A percentile compares a stretch with the other conserved stretches of the same genome.
These are phyloP conservation scores for Rhabdophis nuchalis DNA, from an alignment of 2,797 vertebrate genomes.

Conservation along the genomic window DNA sequence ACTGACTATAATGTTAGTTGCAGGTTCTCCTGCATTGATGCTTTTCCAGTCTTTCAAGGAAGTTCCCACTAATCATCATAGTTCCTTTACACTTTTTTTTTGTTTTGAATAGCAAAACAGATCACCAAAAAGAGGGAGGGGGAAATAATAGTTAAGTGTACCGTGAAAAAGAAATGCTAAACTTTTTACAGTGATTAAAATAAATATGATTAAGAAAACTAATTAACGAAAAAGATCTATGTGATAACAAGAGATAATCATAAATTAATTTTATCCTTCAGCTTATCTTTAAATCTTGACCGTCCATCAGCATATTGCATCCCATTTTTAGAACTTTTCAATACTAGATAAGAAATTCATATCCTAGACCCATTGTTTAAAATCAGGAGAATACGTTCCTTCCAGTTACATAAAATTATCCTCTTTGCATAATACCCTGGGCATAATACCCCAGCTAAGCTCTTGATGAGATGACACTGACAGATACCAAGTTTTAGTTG, in stretches of 20 bases:
- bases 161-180: background rate
- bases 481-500: background rate
- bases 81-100: background rate
- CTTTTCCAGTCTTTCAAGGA: background rate
- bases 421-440: background rate
- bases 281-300: background rate
- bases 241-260: background rate
- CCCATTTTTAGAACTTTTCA: background rate
- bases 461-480: background rate
- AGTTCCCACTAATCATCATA: background rate
- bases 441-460: background rate
- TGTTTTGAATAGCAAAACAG: background rate
- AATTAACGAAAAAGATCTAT: background rate
- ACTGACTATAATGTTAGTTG: too few relatives aligned
- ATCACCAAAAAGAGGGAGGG: background rate
- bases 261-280: background rate
- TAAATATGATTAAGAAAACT: background rate
- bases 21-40: background rate
- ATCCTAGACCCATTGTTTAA: background rate
- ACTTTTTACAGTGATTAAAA: background rate
- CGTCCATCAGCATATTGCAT: background rate
- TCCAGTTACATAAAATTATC: background rate
- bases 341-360: background rate
- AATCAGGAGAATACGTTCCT: background rate
- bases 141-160: background rate